Conservation (phyloP, 1,140 invertebrate genomes). For the Coenobita brevimanus region DNA sequence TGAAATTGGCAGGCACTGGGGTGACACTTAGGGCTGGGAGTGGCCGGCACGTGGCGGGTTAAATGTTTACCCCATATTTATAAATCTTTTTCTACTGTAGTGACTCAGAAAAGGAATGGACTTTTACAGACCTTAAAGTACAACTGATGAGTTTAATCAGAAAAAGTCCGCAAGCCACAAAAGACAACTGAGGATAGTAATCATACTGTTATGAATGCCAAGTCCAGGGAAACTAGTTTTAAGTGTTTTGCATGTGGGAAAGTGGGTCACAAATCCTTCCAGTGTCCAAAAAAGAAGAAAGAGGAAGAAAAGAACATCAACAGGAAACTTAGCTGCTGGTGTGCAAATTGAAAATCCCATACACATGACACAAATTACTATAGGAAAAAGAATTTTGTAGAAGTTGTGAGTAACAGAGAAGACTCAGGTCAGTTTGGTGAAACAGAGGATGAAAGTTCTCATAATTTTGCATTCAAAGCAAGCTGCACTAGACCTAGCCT, state of each 20-base stretch:
- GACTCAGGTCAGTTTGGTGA: too few relatives aligned
- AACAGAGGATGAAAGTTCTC: too few relatives aligned
- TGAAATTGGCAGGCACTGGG: too few relatives aligned
- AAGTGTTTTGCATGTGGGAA: constrained; percentile 22
- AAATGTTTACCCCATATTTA: too few relatives aligned
- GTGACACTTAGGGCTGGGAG: too few relatives aligned
- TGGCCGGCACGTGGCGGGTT: too few relatives aligned
- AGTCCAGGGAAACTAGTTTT: neutral
- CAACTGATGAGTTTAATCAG: neutral
- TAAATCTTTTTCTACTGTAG: neutral
- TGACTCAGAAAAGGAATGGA: neutral
- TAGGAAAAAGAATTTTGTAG: neutral
- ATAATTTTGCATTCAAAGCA: neutral
- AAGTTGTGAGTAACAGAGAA: too few relatives aligned
- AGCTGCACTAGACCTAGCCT: neutral
- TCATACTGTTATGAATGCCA: too few relatives aligned
- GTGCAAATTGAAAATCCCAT: neutral
- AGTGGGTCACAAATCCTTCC: neutral
- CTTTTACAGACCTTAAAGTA: neutral
- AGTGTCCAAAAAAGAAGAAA: neutral
- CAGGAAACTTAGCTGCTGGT: neutral
- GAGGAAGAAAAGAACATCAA: neutral
- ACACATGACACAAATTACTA: neutral
- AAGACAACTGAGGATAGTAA: neutral
- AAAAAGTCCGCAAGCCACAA: neutral